These are phyloP conservation scores for Hermetia illucens DNA, from an alignment of 1,140 invertebrate species.

Conservation along the genomic window DNA sequence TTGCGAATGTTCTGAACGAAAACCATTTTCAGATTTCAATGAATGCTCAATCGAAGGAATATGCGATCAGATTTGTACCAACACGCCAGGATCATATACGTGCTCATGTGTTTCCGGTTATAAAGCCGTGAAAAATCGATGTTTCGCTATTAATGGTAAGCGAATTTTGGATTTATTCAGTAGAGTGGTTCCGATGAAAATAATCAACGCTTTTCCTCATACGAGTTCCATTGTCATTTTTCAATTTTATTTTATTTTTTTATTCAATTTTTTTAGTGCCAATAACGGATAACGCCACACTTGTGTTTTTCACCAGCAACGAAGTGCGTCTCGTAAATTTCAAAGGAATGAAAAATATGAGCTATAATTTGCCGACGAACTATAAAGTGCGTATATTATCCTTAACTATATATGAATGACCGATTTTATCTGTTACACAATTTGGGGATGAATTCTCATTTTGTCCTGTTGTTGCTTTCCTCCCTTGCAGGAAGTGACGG, in stretches of 20 bases:
- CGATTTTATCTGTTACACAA: slow-evolving; percentile 7
- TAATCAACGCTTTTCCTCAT: background rate
- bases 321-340: slow-evolving; percentile 13
- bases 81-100: slow-evolving; percentile 50
- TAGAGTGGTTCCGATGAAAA: slow-evolving; percentile 5
- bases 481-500: slow-evolving; percentile 11
- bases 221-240: background rate
- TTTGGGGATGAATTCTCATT: background rate
- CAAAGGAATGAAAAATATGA: too few species aligned
- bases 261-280: slow-evolving; percentile 13
- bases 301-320: slow-evolving; percentile 15
- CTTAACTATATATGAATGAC: too few species aligned
- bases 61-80: slow-evolving; percentile 68
- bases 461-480: slow-evolving; percentile 1
- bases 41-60: slow-evolving; percentile 56
- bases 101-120: slow-evolving; percentile 71
- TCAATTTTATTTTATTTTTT: too few species aligned
- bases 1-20: slow-evolving; percentile 5
- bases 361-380: too few species aligned
- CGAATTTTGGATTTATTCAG: slow-evolving; percentile 1
- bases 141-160: slow-evolving; percentile 58
- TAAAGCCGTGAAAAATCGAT: slow-evolving; percentile 33
- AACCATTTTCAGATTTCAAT: slow-evolving; percentile 44
- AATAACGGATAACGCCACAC: slow-evolving; percentile 14
- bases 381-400: too few species aligned